Base-by-base conservation (phyloP, 2,797 vertebrate genomes). In the Chaetodon trifasciatus region DNA sequence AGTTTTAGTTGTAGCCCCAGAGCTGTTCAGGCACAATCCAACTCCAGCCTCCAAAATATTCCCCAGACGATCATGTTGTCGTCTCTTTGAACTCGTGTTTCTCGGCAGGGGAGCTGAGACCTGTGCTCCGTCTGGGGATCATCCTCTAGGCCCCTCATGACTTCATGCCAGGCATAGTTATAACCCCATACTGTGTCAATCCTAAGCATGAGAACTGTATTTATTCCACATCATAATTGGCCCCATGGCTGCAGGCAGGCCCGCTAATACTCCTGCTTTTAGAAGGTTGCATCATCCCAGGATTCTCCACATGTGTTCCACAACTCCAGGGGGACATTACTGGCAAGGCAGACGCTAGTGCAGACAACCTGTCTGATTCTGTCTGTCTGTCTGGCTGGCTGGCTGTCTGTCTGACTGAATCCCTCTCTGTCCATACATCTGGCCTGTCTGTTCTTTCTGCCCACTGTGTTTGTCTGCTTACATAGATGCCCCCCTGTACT, bases 301-400 rank as follows among this genome's bases (percentile, higher is more conserved):
- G 94, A 94, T 94, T 95, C 92, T 91, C 88, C 86, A 90, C 86
- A 78, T 91, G 91, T 93, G 93, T 93, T 93, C 89, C 86, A 88
- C 86, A 86, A 86, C 80, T 88, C 91, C 83, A 37, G 71, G 39
- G 84, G 89, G 89, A 91, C 91, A 94, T 92, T 83, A 83, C 87
- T 90, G 84, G 87, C 72, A 64, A 88, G 89, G 83, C 70, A 76
- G 85, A 82, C 76, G 82, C 85, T 74, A 87, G 84, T 84, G 86
- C 86, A 92, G 89, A 90, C 91, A 92, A 91, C 90, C 88, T 85
- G 86, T 92, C 86, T 86, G 86, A 87, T 76, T 90, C 69, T 85
- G 86, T 92, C 93, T 89, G 88, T 76, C 90, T 89, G 88, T 76
- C 90, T 86, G 78, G 52, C 78, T 64, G 85, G 46, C 79, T 63